Conservation (phyloP, 2,113 vertebrate species). For the Porphyrio hochstetteri region DNA sequence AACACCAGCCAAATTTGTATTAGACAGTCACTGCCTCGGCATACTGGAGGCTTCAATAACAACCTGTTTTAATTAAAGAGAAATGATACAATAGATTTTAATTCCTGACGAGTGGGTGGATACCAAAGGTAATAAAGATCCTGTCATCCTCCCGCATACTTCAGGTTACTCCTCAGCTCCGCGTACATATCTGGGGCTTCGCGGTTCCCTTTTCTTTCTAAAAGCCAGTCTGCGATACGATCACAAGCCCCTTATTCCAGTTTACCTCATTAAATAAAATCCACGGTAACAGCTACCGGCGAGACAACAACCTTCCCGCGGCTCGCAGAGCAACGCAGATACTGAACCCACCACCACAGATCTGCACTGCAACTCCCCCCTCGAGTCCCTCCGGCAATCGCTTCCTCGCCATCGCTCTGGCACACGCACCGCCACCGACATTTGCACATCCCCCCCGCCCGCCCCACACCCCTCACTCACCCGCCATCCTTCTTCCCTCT, state of each 20-base stretch:
- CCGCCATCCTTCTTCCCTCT: background rate
- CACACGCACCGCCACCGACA: background rate
- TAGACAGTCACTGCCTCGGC: background rate
- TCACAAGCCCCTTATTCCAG: background rate
- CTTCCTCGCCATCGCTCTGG: background rate
- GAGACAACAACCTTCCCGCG: background rate
- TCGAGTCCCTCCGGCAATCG: background rate
- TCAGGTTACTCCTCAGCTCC: background rate
- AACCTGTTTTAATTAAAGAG: background rate
- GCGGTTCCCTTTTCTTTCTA: fast-evolving
- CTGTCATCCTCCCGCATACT: background rate
- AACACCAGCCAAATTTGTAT: background rate
- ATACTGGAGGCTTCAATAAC: background rate
- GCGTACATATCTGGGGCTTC: background rate
- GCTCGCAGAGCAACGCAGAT: background rate
- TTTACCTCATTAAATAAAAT: background rate
- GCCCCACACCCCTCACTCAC: background rate
- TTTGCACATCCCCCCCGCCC: background rate
- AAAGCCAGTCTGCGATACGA: background rate
- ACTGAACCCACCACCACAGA: background rate
- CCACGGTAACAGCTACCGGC: too few relatives aligned
- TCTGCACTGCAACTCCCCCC: background rate
- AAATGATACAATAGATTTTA: background rate
- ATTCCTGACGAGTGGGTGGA: background rate
- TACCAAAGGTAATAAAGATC: background rate